Base-by-base conservation (phyloP, 2,888 invertebrate species). In the Tyria jacobaeae region DNA sequence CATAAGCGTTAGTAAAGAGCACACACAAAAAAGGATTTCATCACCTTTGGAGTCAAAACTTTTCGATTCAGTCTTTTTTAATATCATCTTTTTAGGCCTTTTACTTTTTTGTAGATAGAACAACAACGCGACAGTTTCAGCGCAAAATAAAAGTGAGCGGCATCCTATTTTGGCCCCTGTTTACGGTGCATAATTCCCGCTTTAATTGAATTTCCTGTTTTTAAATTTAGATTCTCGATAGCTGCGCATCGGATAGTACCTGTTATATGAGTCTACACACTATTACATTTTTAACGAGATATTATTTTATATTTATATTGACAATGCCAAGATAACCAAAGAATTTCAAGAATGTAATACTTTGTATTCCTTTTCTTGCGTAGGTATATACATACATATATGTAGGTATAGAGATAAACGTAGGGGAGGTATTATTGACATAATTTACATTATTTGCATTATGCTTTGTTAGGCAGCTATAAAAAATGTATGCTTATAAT, bases 161-260 rank as follows among this genome's bases (percentile, higher is more conserved):
- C 84, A 87, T 88, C 87, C 90, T 91, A 92, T 91, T 92, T 92
- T 84, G 83, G 88, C 88, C 88, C 89, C 90, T 90, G 85, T 89
- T 91, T 90, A 90, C 83, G 79, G 85, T 87, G 87, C 88, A 91
- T 90, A 90, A 88, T 89, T 86, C 85, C 82, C 81, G 73, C 84
- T 86, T 88, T 88, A 92, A 93, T 93, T 92, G 86, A 92, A 93
- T 91, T 87, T 93, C 93, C 93, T 90, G 91, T 85, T 89, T 91
- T 88, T 89, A 89, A 87, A 92, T 91, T 89, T 87, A 89, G 86
- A 85, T 73, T 73, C 82, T 78, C 78, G 77, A 72, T 73, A 72
- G 76, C 73, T 78, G 70, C 71, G 73, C 68, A 64, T 60, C 63
- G 58, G 57, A 57, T 57, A 58, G 73, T 71, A 78, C 70, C 78